phyloP scores from a whole-genome alignment of 1,140 invertebrate genomes.

The Tribolium madens region DNA sequence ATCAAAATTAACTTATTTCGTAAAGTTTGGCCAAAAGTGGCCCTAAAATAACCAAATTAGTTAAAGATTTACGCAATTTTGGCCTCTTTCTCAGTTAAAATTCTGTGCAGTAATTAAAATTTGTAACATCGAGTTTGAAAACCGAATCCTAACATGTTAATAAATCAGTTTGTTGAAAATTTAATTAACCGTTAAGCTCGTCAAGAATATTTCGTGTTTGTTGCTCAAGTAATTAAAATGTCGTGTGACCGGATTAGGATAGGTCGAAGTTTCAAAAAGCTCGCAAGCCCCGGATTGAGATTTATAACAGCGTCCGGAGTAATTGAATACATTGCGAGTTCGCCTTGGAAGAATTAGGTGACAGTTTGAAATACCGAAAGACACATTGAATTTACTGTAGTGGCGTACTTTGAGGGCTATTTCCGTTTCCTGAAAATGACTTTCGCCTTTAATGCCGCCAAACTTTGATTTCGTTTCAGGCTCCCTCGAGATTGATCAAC shows the following conservation, averaged over 20 bases:
- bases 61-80: too few relatives aligned
- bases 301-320: constrained; percentile 17
- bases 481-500: background rate
- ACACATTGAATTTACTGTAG: constrained; percentile 13
- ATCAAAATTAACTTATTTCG: too few relatives aligned
- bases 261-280: background rate
- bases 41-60: too few relatives aligned
- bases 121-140: too few relatives aligned
- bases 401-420: background rate
- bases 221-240: constrained; percentile 17
- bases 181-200: constrained; percentile 37
- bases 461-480: background rate
- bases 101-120: too few relatives aligned
- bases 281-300: background rate
- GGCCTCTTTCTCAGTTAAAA: too few relatives aligned
- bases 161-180: constrained; percentile 38
- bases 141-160: background rate
- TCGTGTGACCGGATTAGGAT: constrained; percentile 1
- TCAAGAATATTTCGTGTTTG: constrained; percentile 15
- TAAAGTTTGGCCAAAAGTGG: too few relatives aligned
- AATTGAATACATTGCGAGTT: constrained; percentile 14
- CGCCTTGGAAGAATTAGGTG: constrained; percentile 16
- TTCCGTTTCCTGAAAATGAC: constrained; percentile 23
- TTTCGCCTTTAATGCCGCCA: constrained; percentile 2
- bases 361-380: constrained; percentile 18